Evolutionary conservation across 2,888 invertebrate genomes (phyloP), one percentile per base, ranked within the genome.

Genomic region (Campoletis raptor): DNA sequence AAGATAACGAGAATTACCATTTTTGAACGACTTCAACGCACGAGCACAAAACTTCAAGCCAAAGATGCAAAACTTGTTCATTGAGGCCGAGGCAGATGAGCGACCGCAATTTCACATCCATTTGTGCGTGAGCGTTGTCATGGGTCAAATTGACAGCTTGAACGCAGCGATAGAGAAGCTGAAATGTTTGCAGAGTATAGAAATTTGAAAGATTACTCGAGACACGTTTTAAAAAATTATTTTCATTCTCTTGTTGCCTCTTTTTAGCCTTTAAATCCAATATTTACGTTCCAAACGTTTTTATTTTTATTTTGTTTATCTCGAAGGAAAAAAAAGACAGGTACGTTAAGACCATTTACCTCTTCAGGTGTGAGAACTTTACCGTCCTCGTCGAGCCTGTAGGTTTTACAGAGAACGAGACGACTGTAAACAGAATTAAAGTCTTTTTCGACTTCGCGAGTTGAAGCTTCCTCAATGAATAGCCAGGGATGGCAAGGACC

Each of bases 311-410:
- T 72, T 21, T 30, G 21, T 74, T 48, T 6, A n/a, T 57, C 5
- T 3, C 21, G 8, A 6, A 42, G 42, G 2, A 57, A 6, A 12
- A 24, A 30, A 21, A 36, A 18, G n/a, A 4, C 8, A 12, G 1
- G 7, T 45, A 18, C 18, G 2, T 12, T 24, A 45, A 30, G 30
- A 15, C 12, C 24, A n/a, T 79, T 77, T 94, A 97, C 97, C 95
- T 99, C 99, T 95, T 99, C 99, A 8, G 99, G 99, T 0, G 99
- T 99, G 69, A 99, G 95, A 42, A 99, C 99, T 95, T 99, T 99
- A 2, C 99, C 99, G 95, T 99, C 99, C 95, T 99, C 99, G 95
- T 99, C 99, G 89, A 99, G 95, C 89, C 99, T 96, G 95, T 99
- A 99, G 36, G 99, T 99, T 95, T 99, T 99, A 93, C 99, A 99